A percentile compares a stretch with the other conserved stretches of the same genome.
Evolutionary conservation across 2,113 vertebrate species (phyloP).

Genomic region (Dicerorhinus sumatrensis): DNA sequence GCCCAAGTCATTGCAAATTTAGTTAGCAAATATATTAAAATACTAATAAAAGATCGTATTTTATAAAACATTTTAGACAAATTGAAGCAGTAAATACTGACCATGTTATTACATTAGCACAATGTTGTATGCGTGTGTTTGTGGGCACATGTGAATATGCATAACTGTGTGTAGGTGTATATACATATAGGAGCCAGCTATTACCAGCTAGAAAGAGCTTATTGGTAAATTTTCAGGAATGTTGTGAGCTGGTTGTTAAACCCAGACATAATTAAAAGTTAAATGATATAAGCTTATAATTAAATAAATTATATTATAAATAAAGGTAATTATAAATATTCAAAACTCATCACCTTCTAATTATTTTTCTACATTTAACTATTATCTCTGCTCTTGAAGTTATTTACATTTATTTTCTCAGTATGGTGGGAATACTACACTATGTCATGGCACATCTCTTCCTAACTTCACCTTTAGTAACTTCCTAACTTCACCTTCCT

Average conservation of each 20-base stretch:
- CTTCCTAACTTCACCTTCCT: not conserved
- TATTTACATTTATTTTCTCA: not conserved
- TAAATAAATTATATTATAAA: constrained; percentile 33
- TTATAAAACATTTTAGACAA: not conserved
- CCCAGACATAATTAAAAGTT: not conserved
- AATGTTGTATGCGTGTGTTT: not conserved
- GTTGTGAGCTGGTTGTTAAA: not conserved
- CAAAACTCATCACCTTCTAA: not conserved
- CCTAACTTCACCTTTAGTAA: not conserved
- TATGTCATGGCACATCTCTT: not conserved
- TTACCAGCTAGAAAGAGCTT: not conserved
- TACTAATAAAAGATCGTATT: not conserved
- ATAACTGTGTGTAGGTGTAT: not conserved
- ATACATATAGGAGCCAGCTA: not conserved
- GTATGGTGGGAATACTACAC: accelerated
- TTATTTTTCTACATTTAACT: not conserved
- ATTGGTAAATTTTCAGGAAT: not conserved
- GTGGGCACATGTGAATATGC: not conserved
- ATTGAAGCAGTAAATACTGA: not conserved
- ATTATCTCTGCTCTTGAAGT: not conserved
- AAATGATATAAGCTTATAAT: not conserved
- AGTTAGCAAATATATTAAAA: not conserved
- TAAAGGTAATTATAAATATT: not conserved
- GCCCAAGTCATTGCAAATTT: not conserved
- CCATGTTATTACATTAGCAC: not conserved